Evolutionary conservation across 2,888 invertebrate genomes (phyloP), one percentile per base, ranked within the genome.

Genomic region (Pterobdella sp.): DNA sequence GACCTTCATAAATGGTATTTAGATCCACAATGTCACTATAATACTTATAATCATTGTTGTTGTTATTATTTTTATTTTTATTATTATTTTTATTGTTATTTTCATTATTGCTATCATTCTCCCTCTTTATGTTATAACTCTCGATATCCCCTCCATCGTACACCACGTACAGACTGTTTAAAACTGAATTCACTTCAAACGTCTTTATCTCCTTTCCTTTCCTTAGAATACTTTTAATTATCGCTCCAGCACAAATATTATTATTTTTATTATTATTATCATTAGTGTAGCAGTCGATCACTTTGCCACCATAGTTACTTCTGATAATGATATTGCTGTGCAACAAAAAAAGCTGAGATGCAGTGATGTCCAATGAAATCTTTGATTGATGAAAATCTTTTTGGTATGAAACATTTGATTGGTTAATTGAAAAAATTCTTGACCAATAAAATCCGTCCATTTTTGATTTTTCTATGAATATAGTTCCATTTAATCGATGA

Each of bases 311-410:
- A 52, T 69, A 69, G 31, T 42, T 3, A 22, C 42, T 29, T 4
- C n/a, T 32, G 49, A 52, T 22, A n/a, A 69, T 7, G 49, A 31
- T 14, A 26, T 52, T 18, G 10, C 32, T 52, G 18, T 32, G 69
- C 32, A 69, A 31, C 91, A 93, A 95, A 84, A 90, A 94, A 0
- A 95, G 86, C 76, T 89, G 86, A 81, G 90, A 89, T 36, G 88
- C 86, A 74, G 87, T 84, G 1, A 77, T 77, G 77, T 85, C 84
- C 26, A 84, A 79, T 10, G 83, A 79, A 7, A 85, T 14, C 49
- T 49, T 52, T n/a, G n/a, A n/a, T n/a, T n/a, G n/a, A n/a, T n/a
- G n/a, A n/a, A n/a, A n/a, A n/a, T n/a, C n/a, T n/a, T n/a, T n/a
- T n/a, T n/a, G n/a, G n/a, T n/a, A n/a, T n/a, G n/a, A n/a, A n/a